Evolutionary conservation across 2,797 vertebrate species (phyloP), one percentile per base, ranked within the genome.

Genomic region (Typhlichthys subterraneus): DNA sequence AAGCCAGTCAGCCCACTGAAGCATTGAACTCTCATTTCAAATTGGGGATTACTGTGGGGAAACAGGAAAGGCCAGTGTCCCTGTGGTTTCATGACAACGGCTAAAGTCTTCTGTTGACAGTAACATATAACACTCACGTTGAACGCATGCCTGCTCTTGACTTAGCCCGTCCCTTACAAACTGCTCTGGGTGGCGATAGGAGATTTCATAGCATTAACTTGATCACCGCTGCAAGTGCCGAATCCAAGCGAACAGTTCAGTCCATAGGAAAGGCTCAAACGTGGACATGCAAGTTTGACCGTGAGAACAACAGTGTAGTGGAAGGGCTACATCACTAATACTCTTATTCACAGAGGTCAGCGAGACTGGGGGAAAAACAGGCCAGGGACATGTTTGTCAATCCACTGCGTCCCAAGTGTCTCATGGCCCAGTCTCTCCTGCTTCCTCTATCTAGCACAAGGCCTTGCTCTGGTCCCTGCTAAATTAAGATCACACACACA

Each of bases 401-500:
- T 57, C 55, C 51, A 50, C 57, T 45, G 0, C 69, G 45, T 60
- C 63, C 56, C 59, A 57, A 68, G 33, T 64, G 53, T 13, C 23
- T 53, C 62, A 57, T 55, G 55, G 59, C 53, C 53, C 17, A 61
- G 61, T 61, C 67, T 65, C 63, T 80, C 71, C 81, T 79, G 56
- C 67, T 63, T 50, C 57, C 61, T 52, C 45, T 45, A 61, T 74
- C 61, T 48, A 59, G 58, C 8, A 69, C 56, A 5, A 4, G 10
- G 14, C 64, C 53, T 60, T 76, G 72, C 78, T 73, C 57, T 71
- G 63, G 51, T 64, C 73, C 1, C 50, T 61, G 75, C 71, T 75
- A 83, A 77, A 81, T 65, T 73, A 75, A 72, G 74, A 84, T 62
- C 63, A 71, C 73, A 53, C 6, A 57, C 29, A n/a, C 13, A 13